A percentile compares a stretch with the other conserved stretches of the same genome.
Evolutionary conservation across 2,797 vertebrate genomes (phyloP).

Genomic region (Chromobotia macracanthus): DNA sequence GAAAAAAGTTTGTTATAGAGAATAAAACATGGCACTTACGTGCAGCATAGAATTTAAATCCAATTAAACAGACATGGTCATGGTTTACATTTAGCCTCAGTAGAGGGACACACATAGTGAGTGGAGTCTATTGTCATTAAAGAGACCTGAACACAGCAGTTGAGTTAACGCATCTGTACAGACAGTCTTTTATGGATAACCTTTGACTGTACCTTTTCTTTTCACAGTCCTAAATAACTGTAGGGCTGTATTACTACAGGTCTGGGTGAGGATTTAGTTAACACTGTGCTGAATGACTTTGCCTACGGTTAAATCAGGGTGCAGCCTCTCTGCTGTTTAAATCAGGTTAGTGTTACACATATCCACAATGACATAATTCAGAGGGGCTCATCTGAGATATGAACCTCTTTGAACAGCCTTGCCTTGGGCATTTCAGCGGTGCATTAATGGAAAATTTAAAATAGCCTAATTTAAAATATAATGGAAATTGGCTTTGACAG

Average conservation of each 20-base stretch:
- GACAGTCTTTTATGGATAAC: conserved; percentile 3
- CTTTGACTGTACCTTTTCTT: conserved; percentile 23
- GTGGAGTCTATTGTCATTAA: no score
- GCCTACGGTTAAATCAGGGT: conserved; percentile 55
- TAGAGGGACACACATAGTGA: no score
- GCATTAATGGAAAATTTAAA: neutral
- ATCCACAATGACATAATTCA: conserved; percentile 45
- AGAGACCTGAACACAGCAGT: no score
- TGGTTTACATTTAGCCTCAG: no score
- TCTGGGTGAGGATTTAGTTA: conserved; percentile 40
- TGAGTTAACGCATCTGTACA: no score
- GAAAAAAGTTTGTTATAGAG: no score
- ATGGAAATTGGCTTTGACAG: neutral
- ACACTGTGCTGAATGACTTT: conserved; percentile 55
- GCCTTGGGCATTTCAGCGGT: conserved; percentile 23
- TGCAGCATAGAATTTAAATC: no score
- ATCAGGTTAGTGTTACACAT: conserved; percentile 53
- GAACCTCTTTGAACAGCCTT: conserved; percentile 33
- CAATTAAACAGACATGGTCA: no score
- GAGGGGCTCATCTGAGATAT: conserved; percentile 20
- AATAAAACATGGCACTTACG: no score
- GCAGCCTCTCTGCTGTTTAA: conserved; percentile 43
- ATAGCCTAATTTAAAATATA: conserved; percentile 6
- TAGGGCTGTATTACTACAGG: conserved; percentile 18
- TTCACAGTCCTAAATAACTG: conserved; percentile 21